A percentile compares a stretch with the other conserved stretches of the same genome.
Conservation (phyloP, 92 coral and sea anemone species). For the Epizoanthus illoricatus region DNA sequence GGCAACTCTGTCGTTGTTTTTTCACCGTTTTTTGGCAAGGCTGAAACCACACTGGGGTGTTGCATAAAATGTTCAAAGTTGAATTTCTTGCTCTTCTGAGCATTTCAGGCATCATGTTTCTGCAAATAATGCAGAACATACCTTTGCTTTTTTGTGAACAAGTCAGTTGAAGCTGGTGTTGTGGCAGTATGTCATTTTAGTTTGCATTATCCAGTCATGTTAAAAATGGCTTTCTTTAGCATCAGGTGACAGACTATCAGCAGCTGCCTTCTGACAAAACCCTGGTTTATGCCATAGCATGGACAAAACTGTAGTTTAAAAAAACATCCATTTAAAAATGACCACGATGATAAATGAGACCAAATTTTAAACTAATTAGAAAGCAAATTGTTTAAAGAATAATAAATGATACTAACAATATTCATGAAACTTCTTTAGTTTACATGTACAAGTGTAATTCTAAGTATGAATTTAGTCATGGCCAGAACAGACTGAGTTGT, state of each 20-base stretch:
- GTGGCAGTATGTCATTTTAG: conserved; percentile 15
- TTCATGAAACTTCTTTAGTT: no score
- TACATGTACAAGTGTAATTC: no score
- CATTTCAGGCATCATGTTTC: conserved; percentile 18
- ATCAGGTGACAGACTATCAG: background rate
- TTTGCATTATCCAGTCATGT: conserved; percentile 27
- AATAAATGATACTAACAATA: no score
- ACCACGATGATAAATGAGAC: no score
- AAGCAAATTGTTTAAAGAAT: no score
- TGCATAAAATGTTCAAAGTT: background rate
- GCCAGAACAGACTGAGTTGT: no score
- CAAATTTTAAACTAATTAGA: no score
- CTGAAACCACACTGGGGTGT: background rate
- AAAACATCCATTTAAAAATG: no score
- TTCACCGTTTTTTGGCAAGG: background rate
- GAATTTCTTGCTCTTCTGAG: conserved; percentile 23
- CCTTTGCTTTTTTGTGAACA: conserved; percentile 5
- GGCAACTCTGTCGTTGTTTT: background rate
- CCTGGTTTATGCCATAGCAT: no score
- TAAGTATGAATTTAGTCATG: no score
- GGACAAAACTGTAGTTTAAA: no score
- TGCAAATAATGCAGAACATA: conserved; percentile 28
- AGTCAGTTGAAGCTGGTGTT: conserved; percentile 34
- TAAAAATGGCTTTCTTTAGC: conserved; percentile 7
- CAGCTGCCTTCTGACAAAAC: no score